Evolutionary conservation across 2,888 invertebrate species (phyloP).

Genomic region (Diaprepes abbreviatus): DNA sequence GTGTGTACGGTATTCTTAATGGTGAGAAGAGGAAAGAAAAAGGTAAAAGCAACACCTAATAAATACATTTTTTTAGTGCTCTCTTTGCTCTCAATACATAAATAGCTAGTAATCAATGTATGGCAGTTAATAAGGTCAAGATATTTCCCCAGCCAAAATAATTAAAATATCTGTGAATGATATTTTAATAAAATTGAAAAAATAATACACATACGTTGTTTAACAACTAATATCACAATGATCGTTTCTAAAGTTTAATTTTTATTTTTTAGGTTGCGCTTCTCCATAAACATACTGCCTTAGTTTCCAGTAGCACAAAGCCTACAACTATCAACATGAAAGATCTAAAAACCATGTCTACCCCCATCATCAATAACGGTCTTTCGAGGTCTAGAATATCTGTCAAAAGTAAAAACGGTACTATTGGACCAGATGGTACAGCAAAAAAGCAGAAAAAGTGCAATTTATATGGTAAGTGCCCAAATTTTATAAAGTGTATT

Average conservation of each 20-base stretch:
- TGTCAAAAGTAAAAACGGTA: slow-evolving; percentile 66
- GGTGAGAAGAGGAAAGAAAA: slow-evolving; percentile 76
- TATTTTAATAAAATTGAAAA: too few relatives aligned
- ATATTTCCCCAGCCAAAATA: too few relatives aligned
- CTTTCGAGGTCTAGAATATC: slow-evolving; percentile 69
- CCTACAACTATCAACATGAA: slow-evolving; percentile 73
- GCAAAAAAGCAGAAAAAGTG: slow-evolving; percentile 65
- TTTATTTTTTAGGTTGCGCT: slow-evolving; percentile 68
- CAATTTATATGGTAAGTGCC: slow-evolving; percentile 64
- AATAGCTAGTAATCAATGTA: too few relatives aligned
- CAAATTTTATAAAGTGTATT: neutral
- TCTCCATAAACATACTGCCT: slow-evolving; percentile 74
- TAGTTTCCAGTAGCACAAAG: slow-evolving; percentile 72
- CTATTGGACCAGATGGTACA: slow-evolving; percentile 57
- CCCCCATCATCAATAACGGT: slow-evolving; percentile 72
- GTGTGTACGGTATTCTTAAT: slow-evolving; percentile 77
- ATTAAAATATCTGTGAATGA: too few relatives aligned
- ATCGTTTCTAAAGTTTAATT: too few relatives aligned
- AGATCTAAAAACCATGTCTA: slow-evolving; percentile 71
- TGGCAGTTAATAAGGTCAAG: too few relatives aligned
- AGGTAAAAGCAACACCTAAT: slow-evolving; percentile 55
- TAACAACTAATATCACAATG: too few relatives aligned
- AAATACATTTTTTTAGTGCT: too few relatives aligned
- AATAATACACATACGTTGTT: too few relatives aligned
- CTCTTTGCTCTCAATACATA: too few relatives aligned